These are phyloP conservation scores for Rhopilema esculentum DNA, from an alignment of 30 jellyfish, hydroid and myxozoan genomes.

Conservation along the genomic window DNA sequence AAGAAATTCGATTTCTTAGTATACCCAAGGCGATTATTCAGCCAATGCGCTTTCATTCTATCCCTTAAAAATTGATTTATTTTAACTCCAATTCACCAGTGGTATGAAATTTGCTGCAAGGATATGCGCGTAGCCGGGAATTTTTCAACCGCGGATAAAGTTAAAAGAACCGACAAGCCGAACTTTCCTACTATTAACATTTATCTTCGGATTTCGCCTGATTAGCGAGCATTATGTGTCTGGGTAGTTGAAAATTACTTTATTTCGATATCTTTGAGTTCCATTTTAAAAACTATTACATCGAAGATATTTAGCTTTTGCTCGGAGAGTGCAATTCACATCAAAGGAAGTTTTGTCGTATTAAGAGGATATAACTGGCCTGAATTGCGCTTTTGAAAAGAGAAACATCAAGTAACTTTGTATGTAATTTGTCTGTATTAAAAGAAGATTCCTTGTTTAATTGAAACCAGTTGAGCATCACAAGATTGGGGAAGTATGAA, in stretches of 20 bases:
- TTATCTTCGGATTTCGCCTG: constrained; percentile 39
- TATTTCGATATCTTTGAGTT: background rate
- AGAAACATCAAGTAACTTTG: background rate
- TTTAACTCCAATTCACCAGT: constrained; percentile 22
- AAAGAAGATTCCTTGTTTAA: background rate
- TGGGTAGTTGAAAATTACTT: constrained; percentile 26
- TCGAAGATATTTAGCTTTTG: background rate
- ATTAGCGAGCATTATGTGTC: constrained; percentile 32
- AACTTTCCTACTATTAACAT: constrained; percentile 19
- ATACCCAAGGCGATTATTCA: constrained; percentile 25
- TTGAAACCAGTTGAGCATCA: background rate
- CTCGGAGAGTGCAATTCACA: background rate
- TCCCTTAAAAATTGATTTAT: constrained; percentile 28
- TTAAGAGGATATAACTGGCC: background rate
- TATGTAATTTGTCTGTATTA: background rate
- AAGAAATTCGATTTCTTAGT: constrained; percentile 30
- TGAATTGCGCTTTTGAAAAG: background rate
- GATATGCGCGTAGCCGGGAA: constrained; percentile 7
- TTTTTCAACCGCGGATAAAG: constrained; percentile 30
- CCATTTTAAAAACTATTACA: constrained; percentile 20
- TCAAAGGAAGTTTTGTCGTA: background rate
- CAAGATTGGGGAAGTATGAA: no score
- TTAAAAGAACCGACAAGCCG: constrained; percentile 42
- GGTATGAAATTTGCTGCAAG: constrained; percentile 35
- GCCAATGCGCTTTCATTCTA: constrained; percentile 39